Base-by-base conservation (phyloP, 2,113 vertebrate genomes). In the Xenopus borealis region DNA sequence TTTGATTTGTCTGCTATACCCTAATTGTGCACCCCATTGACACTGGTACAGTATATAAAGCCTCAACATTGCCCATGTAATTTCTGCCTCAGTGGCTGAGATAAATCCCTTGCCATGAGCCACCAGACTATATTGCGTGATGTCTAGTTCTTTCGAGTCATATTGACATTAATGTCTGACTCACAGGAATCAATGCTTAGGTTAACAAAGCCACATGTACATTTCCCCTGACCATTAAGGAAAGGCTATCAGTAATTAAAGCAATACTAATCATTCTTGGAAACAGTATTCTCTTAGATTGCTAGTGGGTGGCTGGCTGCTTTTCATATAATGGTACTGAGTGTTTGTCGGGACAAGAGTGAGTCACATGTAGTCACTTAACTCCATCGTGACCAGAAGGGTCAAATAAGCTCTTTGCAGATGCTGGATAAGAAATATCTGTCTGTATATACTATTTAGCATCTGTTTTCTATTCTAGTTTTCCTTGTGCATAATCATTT, bases 61-160 rank as follows among this genome's bases (percentile, higher is more conserved):
- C 10, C 17, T 55, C 14, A 8, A 40, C 33, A 40, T 55, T 16
- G 7, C 20, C 58, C 10, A 10, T 44, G 50, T 66, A 8, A 19
- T 59, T 68, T 68, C 63, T 27, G 58, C 58, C 58, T 61, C 18
- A 27, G 58, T 61, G 58, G 58, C 18, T 27, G 18, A 10, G 19
- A 23, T 23, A 61, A 61, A 61, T 23, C 6, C 58, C 19, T 20
- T 61, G 19, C 58, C 18, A 23, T 20, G 58, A 69, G 59, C 18
- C 66, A 63, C 45, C 23, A 75, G 66, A 69, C 58, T 19, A 44
- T 45, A 69, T 75, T 75, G 66, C 57, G 73, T 69, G 27, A 75
- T 75, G 73, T 75, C 73, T 75, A 69, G 66, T 69, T 75, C 57
- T 44, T 59, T 69, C 68, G 45, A 75, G 66, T 75, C 73, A 69